Evolutionary conservation across 1,140 invertebrate genomes (phyloP).

Genomic region (Parasteatoda tepidariorum): DNA sequence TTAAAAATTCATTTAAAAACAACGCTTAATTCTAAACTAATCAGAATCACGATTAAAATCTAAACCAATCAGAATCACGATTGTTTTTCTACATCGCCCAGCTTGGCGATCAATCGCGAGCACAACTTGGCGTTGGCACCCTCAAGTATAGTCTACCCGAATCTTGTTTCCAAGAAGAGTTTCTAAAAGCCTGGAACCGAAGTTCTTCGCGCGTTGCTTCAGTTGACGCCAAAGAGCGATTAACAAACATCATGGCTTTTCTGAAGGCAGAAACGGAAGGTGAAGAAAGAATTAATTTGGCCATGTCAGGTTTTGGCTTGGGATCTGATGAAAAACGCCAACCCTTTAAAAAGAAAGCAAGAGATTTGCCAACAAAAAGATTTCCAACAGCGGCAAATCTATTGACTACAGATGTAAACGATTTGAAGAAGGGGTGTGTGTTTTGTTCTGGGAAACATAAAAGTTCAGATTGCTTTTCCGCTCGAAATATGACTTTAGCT

Average conservation of each 20-base stretch:
- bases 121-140: too few relatives aligned
- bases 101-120: too few relatives aligned
- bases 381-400: background rate
- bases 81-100: too few relatives aligned
- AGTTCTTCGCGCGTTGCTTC: background rate
- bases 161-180: background rate
- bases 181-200: background rate
- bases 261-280: background rate
- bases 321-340: background rate
- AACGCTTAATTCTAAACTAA: too few relatives aligned
- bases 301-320: background rate
- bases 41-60: too few relatives aligned
- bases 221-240: background rate
- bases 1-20: too few relatives aligned
- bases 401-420: constrained; percentile 7
- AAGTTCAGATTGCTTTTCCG: background rate
- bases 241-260: background rate
- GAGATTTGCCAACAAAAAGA: background rate
- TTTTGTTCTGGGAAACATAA: background rate
- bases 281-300: background rate
- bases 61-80: too few relatives aligned
- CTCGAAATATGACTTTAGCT: constrained; percentile 15
- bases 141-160: too few relatives aligned
- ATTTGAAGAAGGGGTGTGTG: too few relatives aligned
- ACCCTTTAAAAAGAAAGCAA: background rate